These are phyloP conservation scores for Apaloderma vittatum DNA, from an alignment of 2,113 vertebrate genomes.

Conservation along the genomic window DNA sequence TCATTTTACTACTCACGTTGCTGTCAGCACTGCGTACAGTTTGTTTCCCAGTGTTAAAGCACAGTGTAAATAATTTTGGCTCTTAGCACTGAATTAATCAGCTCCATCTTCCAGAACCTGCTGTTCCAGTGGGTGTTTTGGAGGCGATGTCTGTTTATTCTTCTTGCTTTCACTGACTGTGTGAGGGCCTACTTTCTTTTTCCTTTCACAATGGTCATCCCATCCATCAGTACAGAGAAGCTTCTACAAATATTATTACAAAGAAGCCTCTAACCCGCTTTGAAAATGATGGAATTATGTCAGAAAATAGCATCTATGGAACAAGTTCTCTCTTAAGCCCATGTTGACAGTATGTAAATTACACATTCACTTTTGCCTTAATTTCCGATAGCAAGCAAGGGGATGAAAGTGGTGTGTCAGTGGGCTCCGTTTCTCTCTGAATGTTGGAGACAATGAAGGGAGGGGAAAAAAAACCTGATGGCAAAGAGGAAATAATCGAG, in stretches of 20 bases:
- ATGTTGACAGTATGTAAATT: not conserved
- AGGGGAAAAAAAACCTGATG: not conserved
- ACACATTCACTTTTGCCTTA: not conserved
- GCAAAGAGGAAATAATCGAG: not conserved
- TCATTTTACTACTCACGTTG: not conserved
- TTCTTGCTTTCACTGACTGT: not conserved
- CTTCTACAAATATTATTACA: not conserved
- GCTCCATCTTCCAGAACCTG: not conserved
- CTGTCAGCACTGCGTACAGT: not conserved
- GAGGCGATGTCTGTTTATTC: not conserved
- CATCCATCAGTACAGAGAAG: not conserved
- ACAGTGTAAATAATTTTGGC: not conserved
- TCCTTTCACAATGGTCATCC: not conserved
- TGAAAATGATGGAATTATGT: not conserved
- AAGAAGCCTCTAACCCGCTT: not conserved
- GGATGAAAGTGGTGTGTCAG: not conserved
- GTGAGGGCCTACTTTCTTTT: not conserved
- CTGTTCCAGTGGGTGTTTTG: not conserved
- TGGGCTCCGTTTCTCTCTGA: not conserved
- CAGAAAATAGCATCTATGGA: not conserved
- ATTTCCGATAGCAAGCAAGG: not conserved
- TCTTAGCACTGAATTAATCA: not conserved
- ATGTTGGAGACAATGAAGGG: not conserved
- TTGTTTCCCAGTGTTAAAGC: not conserved
- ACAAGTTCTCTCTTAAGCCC: not conserved